Base-by-base conservation (phyloP, 2,797 vertebrate species). In the Myotis vivesi region DNA sequence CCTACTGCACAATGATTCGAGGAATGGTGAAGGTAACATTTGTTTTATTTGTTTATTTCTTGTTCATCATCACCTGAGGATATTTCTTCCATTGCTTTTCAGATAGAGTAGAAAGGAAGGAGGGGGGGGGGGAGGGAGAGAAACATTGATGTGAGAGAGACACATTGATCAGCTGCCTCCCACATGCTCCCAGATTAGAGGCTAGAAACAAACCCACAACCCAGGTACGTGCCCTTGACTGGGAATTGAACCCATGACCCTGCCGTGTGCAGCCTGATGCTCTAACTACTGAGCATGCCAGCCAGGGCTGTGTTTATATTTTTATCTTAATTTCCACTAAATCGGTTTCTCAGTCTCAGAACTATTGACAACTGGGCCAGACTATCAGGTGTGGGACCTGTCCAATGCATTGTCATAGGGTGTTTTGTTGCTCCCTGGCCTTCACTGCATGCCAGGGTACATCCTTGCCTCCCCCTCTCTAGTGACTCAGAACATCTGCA, bases 21-120 rank as follows among this genome's bases (percentile, higher is more conserved):
- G 99, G 99, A 84, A 99, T 99, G 99, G 99, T 99, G 94, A 99
- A 99, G 99, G 99, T 99, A 96, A 95, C 44, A 81, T n/a, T 82
- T 89, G 1, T 2, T 55, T 91, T 86, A 11, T 38, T 69, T 77
- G 25, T 30, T 30, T 62, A 6, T 64, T 64, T 66, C 17, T 33
- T 66, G 64, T 33, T 62, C 30, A 62, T 62, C 59, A 62, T 62
- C 59, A 30, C 28, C 12, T 62, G 5, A 62, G 59, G 25, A 2
- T 62, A 30, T 62, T 62, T 30, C 13, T 66, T 66, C 8, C 16
- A 19, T 66, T 66, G 4, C 13, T 51, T 81, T 89, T 66, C 30
- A 66, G 30, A 64, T 28, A 64, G 62, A 66, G 64, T 33, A 19
- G 30, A 30, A 64, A 4, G 15, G 9, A 44, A 2, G 44, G 44